phyloP scores from a whole-genome alignment of 2,113 vertebrate species.

The Antennarius striatus region DNA sequence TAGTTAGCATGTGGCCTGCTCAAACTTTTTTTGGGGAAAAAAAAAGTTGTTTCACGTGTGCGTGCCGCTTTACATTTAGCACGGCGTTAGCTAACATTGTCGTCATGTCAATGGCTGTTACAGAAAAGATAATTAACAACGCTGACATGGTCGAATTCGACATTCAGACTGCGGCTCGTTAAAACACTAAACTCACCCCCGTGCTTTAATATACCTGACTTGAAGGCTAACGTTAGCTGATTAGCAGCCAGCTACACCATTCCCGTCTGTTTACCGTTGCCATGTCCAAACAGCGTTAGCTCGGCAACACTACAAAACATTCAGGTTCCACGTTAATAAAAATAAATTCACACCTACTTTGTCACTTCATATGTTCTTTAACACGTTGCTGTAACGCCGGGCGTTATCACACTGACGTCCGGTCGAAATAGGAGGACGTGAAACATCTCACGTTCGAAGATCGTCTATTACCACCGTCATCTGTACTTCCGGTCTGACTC shows the following conservation, averaged over 20 bases:
- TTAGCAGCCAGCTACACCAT: neutral
- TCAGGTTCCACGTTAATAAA: neutral
- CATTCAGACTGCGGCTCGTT: too few relatives aligned
- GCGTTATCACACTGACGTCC: too few relatives aligned
- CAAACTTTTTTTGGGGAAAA: too few relatives aligned
- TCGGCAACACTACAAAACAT: constrained; percentile 31
- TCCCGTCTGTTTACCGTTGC: constrained; percentile 12
- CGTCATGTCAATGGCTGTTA: neutral
- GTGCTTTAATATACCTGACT: rapidly evolving
- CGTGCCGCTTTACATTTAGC: constrained; percentile 13
- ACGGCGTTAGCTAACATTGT: neutral
- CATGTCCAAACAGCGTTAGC: constrained; percentile 32
- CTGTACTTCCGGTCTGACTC: too few relatives aligned
- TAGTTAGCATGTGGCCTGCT: too few relatives aligned
- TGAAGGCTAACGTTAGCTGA: neutral
- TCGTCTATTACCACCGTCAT: too few relatives aligned
- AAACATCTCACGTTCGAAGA: too few relatives aligned
- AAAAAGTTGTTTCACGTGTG: neutral
- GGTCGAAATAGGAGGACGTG: too few relatives aligned
- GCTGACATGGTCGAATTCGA: too few relatives aligned
- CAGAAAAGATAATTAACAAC: neutral
- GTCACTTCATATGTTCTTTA: too few relatives aligned
- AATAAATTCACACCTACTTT: neutral
- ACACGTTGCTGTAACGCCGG: too few relatives aligned
- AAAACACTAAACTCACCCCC: neutral